phyloP scores from a whole-genome alignment of 2,888 invertebrate species.

The Plagodis dolabraria region DNA sequence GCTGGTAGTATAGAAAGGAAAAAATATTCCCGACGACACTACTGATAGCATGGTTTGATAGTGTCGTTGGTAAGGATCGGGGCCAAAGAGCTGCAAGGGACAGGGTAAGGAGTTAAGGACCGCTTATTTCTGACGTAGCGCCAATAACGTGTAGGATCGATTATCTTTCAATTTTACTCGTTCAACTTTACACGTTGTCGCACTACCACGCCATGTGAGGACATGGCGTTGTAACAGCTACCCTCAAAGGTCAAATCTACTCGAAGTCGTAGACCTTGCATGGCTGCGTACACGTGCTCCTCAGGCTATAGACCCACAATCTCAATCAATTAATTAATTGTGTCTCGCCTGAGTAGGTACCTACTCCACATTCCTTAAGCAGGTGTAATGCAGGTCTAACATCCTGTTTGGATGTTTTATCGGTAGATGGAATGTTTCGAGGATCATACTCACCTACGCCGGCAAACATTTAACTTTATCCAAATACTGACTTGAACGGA shows the following conservation, averaged over 20 bases:
- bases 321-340: constrained; percentile 6
- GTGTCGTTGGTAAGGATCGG: too few species aligned
- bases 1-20: too few species aligned
- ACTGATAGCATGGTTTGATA: too few species aligned
- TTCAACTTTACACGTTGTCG: too few species aligned
- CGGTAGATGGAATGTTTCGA: constrained; percentile 10
- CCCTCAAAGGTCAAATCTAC: constrained; percentile 1
- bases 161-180: too few species aligned
- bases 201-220: not conserved
- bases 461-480: constrained; percentile 4
- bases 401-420: constrained; percentile 15
- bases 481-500: constrained; percentile 15
- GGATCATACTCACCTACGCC: constrained; percentile 17
- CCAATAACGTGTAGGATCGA: too few species aligned
- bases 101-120: too few species aligned
- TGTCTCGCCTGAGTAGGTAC: constrained; percentile 8
- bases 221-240: not conserved
- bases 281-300: not conserved
- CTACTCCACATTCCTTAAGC: constrained; percentile 21
- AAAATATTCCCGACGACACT: too few species aligned
- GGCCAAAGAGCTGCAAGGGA: too few species aligned
- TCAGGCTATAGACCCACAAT: not conserved
- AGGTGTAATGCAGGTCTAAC: constrained; percentile 9
- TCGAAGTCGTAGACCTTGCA: not conserved
- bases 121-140: too few species aligned